Evolutionary conservation across 1,140 invertebrate species (phyloP).

Genomic region (Drosophila trapezifrons): DNA sequence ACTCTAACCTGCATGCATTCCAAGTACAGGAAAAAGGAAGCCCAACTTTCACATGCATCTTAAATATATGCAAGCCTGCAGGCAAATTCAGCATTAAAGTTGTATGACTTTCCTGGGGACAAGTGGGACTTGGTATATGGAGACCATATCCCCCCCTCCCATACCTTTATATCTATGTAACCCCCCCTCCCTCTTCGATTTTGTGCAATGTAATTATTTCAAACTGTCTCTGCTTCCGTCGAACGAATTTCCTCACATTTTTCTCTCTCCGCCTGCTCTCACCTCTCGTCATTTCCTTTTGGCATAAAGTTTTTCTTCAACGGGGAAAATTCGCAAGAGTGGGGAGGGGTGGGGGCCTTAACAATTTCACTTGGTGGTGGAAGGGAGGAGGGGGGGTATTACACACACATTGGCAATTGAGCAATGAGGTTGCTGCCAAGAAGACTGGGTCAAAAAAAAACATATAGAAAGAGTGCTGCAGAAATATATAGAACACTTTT

Average conservation of each 20-base stretch:
- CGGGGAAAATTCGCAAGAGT: background rate
- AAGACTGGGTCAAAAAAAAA: constrained; percentile 29
- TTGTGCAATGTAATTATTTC: constrained; percentile 76
- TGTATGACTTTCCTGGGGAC: background rate
- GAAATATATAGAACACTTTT: background rate
- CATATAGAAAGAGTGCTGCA: background rate
- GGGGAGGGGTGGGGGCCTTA: background rate
- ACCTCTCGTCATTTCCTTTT: constrained; percentile 56
- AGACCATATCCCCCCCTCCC: background rate
- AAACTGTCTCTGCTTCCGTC: constrained; percentile 78
- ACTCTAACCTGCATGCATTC: background rate
- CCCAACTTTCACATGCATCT: background rate
- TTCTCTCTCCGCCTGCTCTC: constrained; percentile 14
- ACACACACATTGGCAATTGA: constrained; percentile 65
- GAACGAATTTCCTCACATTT: constrained; percentile 49
- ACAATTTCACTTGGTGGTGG: background rate
- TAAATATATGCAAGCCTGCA: background rate
- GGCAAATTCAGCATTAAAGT: background rate
- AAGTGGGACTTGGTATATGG: constrained; percentile 17
- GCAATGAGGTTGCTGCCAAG: constrained; percentile 53
- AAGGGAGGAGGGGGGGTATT: constrained; percentile 16
- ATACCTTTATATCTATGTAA: background rate
- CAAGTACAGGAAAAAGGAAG: background rate
- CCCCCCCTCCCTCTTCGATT: constrained; percentile 12
- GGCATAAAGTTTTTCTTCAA: constrained; percentile 68